Percentiles rank a stretch among this genome's conserved stretches.
phyloP scores from a whole-genome alignment of 1,140 invertebrate genomes.

The Heliothis virescens region DNA sequence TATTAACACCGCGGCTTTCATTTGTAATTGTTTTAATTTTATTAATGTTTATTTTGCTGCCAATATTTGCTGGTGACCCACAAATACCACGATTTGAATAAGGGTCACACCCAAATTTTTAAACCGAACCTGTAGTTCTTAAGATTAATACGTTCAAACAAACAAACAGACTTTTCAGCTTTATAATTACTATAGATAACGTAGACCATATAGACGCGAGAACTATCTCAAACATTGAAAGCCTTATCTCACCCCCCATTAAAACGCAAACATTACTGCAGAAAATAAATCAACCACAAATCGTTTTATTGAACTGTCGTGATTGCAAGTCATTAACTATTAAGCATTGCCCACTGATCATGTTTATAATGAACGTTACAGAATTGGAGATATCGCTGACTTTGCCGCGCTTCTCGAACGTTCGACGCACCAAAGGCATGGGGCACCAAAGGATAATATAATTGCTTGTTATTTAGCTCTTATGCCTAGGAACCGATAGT shows the following conservation, averaged over 20 bases:
- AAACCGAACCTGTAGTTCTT: too few relatives aligned
- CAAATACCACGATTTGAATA: too few relatives aligned
- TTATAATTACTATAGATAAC: too few relatives aligned
- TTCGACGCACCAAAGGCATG: slow-evolving; percentile 26
- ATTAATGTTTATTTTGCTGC: neutral
- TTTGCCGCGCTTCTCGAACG: slow-evolving; percentile 7
- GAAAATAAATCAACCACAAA: slow-evolving; percentile 21
- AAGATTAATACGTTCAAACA: too few relatives aligned
- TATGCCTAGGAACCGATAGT: neutral
- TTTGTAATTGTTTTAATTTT: neutral
- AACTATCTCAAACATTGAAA: too few relatives aligned
- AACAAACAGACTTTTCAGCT: too few relatives aligned
- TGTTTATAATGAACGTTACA: slow-evolving; percentile 10
- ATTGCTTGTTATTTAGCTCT: slow-evolving; percentile 10
- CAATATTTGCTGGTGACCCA: too few relatives aligned
- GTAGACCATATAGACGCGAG: too few relatives aligned
- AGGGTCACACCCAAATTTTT: too few relatives aligned
- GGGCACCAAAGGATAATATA: slow-evolving; percentile 9
- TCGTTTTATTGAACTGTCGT: slow-evolving; percentile 25
- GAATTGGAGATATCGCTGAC: slow-evolving; percentile 27
- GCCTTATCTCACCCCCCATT: neutral
- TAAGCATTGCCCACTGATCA: slow-evolving; percentile 11
- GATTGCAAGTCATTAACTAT: slow-evolving; percentile 30
- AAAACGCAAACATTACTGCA: neutral
- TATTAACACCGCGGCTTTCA: slow-evolving; percentile 1